A percentile compares a stretch with the other conserved stretches of the same genome.
Evolutionary conservation across 2,797 vertebrate species (phyloP).

Genomic region (Knipowitschia caucasica): DNA sequence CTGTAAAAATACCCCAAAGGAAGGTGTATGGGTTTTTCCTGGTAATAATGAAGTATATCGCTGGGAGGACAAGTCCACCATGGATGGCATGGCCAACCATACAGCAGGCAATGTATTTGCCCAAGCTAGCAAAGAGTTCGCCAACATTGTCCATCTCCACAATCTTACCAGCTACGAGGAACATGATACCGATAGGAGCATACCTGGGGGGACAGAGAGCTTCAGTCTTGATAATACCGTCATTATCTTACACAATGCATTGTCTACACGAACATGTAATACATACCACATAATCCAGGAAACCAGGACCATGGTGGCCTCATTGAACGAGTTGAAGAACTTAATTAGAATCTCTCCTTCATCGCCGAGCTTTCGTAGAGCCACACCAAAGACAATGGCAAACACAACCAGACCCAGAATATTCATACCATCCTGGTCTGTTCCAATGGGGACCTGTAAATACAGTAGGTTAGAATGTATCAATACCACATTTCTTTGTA

Average conservation of each 20-base stretch:
- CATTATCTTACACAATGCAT: neutral
- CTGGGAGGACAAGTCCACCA: constrained; percentile 88
- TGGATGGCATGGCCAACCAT: constrained; percentile 95
- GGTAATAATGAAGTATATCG: constrained; percentile 91
- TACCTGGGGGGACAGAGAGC: constrained; percentile 84
- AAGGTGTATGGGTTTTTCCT: constrained; percentile 92
- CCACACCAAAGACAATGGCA: constrained; percentile 92
- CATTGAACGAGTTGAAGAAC: constrained; percentile 96
- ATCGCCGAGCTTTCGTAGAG: constrained; percentile 87
- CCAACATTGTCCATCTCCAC: constrained; percentile 95
- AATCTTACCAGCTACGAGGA: constrained; percentile 97
- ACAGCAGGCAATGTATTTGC: constrained; percentile 95
- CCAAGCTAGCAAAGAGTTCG: constrained; percentile 89
- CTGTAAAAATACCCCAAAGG: constrained; percentile 92
- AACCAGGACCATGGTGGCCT: constrained; percentile 97
- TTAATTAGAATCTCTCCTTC: constrained; percentile 96
- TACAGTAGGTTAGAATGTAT: no score
- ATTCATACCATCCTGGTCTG: constrained; percentile 93
- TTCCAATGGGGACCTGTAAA: constrained; percentile 82
- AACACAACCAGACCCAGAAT: constrained; percentile 97
- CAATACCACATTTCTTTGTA: neutral
- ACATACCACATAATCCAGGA: constrained; percentile 98
- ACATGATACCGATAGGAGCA: constrained; percentile 94
- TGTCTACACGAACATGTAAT: neutral
- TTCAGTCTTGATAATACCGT: neutral